Evolutionary conservation across 2,797 vertebrate species (phyloP).

Genomic region (Thunnus albacares): DNA sequence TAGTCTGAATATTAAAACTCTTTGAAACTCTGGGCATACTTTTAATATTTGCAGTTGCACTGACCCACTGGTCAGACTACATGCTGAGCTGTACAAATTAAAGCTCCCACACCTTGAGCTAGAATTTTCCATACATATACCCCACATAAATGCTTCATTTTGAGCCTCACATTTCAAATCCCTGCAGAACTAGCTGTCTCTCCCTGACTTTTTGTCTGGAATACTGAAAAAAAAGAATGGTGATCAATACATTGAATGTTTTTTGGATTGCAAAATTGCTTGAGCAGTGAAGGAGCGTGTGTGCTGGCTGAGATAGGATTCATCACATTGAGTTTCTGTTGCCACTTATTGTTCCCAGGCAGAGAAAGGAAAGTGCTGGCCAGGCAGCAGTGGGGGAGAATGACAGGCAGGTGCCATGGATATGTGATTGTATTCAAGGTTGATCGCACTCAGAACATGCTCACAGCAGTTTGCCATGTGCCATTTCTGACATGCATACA

Average conservation of each 20-base stretch:
- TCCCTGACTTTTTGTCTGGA: constrained; percentile 26
- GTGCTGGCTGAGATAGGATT: constrained; percentile 78
- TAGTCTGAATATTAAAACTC: too few species aligned
- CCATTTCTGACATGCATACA: constrained; percentile 19
- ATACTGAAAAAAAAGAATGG: constrained; percentile 28
- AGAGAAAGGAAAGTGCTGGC: constrained; percentile 59
- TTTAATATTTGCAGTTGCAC: constrained; percentile 4
- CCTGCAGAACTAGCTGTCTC: not conserved
- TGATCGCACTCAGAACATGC: constrained; percentile 21
- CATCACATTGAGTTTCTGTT: constrained; percentile 62
- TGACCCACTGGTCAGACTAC: not conserved
- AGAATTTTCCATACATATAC: not conserved
- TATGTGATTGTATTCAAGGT: constrained; percentile 30
- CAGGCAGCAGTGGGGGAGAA: constrained; percentile 10
- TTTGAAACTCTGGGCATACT: too few species aligned
- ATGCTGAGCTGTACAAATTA: not conserved
- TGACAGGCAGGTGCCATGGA: constrained; percentile 37
- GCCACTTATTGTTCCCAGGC: constrained; percentile 68
- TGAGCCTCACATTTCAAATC: constrained; percentile 7
- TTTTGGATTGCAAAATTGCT: constrained; percentile 34
- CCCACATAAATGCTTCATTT: not conserved
- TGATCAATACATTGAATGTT: constrained; percentile 62
- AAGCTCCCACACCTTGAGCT: constrained; percentile 1
- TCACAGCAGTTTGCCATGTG: constrained; percentile 21
- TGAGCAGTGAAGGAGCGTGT: constrained; percentile 58